These are phyloP conservation scores for Pristionchus arcanus DNA, from an alignment of 2,888 invertebrate species.

Conservation along the genomic window DNA sequence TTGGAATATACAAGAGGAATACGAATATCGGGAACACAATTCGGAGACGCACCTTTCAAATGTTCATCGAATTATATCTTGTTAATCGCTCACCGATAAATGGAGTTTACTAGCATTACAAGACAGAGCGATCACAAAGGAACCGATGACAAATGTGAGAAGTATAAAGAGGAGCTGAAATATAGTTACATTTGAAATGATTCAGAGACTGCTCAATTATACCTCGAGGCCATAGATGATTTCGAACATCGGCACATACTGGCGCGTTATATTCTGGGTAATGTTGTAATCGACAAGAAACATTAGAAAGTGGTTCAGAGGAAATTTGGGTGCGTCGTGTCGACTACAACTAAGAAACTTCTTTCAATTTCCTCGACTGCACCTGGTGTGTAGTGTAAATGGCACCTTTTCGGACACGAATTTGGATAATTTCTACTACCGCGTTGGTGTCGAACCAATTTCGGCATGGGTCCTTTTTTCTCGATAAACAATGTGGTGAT, in stretches of 20 bases:
- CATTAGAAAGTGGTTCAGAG: neutral
- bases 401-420: neutral
- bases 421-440: too few relatives aligned
- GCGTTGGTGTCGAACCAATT: too few relatives aligned
- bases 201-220: too few relatives aligned
- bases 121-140: neutral
- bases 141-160: too few relatives aligned
- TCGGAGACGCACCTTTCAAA: neutral
- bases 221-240: neutral
- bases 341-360: too few relatives aligned
- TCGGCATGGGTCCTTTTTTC: neutral
- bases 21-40: neutral
- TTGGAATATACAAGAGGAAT: neutral
- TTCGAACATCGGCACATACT: neutral
- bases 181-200: neutral
- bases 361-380: too few relatives aligned
- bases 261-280: neutral
- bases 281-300: constrained; percentile 1
- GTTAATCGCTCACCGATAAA: neutral
- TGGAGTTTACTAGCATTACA: neutral
- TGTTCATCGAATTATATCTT: too few relatives aligned
- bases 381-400: neutral
- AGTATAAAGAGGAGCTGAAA: neutral
- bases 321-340: too few relatives aligned
- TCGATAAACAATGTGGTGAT: neutral